A percentile compares a stretch with the other conserved stretches of the same genome.
These are phyloP conservation scores for Chelon auratus DNA, from an alignment of 2,797 vertebrate genomes.

Conservation along the genomic window DNA sequence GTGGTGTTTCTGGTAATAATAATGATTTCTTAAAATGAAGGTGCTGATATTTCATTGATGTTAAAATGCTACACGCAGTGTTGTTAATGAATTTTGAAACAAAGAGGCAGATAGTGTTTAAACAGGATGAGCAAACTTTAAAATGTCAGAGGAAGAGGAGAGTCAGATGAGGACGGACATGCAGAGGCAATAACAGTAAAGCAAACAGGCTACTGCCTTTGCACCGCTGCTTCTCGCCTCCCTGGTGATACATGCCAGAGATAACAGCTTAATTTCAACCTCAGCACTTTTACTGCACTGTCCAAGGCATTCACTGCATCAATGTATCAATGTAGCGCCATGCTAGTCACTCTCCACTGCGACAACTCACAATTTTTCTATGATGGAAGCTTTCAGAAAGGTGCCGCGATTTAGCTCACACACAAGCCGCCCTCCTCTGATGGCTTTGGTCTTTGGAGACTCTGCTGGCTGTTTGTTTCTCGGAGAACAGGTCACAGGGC, in stretches of 20 bases:
- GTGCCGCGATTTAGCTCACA: conserved; percentile 59
- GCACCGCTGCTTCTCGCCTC: conserved; percentile 68
- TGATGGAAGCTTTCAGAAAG: conserved; percentile 72
- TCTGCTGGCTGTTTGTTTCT: conserved; percentile 74
- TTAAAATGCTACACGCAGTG: conserved; percentile 22
- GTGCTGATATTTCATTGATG: conserved; percentile 28
- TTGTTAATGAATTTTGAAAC: conserved; percentile 19
- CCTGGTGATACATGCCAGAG: conserved; percentile 79
- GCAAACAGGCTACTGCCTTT: conserved; percentile 74
- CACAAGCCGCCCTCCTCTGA: conserved; percentile 68
- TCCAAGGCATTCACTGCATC: conserved; percentile 74
- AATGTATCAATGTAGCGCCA: conserved; percentile 75
- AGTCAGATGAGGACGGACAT: conserved; percentile 66
- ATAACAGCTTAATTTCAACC: conserved; percentile 82
- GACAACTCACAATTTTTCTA: conserved; percentile 70
- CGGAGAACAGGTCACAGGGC: conserved; percentile 72
- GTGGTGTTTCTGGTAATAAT: conserved; percentile 28
- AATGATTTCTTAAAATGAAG: conserved; percentile 34
- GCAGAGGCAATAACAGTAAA: conserved; percentile 77
- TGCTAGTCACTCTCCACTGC: conserved; percentile 80
- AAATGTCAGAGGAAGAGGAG: conserved; percentile 48
- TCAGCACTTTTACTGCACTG: conserved; percentile 82
- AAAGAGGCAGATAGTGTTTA: background rate
- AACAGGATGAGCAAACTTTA: conserved; percentile 45
- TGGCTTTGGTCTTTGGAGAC: conserved; percentile 73